Evolutionary conservation across 2,113 vertebrate genomes (phyloP).

Genomic region (Triplophysa rosa): DNA sequence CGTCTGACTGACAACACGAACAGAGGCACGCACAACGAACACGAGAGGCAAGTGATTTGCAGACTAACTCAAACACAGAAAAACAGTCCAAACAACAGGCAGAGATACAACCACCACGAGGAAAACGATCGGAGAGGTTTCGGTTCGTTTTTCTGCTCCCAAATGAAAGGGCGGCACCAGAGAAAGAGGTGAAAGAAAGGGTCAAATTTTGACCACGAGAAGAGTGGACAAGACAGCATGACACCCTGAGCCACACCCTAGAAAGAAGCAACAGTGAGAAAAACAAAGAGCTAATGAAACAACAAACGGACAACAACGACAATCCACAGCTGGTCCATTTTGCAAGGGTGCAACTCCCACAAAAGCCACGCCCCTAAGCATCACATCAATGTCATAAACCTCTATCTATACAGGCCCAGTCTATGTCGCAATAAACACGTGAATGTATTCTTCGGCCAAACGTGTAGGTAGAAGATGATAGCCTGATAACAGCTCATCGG

Average conservation of each 20-base stretch:
- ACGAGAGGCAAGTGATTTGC: conserved; percentile 60
- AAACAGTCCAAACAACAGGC: conserved; percentile 43
- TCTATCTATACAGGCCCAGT: neutral
- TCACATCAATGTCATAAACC: neutral
- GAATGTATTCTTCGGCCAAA: neutral
- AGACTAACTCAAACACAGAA: conserved; percentile 61
- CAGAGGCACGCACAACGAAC: conserved; percentile 61
- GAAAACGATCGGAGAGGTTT: conserved; percentile 46
- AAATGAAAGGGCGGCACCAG: conserved; percentile 43
- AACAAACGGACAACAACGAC: conserved; percentile 56
- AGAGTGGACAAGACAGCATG: conserved; percentile 73
- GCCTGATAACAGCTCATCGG: conserved; percentile 1
- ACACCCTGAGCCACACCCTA: conserved; percentile 82
- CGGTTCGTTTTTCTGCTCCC: conserved; percentile 21
- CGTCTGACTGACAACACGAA: conserved; percentile 63
- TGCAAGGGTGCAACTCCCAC: conserved; percentile 79
- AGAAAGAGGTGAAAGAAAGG: conserved; percentile 54
- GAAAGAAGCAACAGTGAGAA: conserved; percentile 78
- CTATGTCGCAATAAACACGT: neutral
- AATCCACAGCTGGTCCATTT: conserved; percentile 67
- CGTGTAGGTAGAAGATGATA: too few relatives aligned
- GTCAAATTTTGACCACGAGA: conserved; percentile 72
- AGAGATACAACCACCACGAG: conserved; percentile 66
- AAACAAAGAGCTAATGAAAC: conserved; percentile 58
- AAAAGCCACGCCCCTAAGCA: conserved; percentile 46